Evolutionary conservation across 2,113 vertebrate genomes (phyloP), one percentile per base, ranked within the genome.

Genomic region (Atrichornis clamosus): DNA sequence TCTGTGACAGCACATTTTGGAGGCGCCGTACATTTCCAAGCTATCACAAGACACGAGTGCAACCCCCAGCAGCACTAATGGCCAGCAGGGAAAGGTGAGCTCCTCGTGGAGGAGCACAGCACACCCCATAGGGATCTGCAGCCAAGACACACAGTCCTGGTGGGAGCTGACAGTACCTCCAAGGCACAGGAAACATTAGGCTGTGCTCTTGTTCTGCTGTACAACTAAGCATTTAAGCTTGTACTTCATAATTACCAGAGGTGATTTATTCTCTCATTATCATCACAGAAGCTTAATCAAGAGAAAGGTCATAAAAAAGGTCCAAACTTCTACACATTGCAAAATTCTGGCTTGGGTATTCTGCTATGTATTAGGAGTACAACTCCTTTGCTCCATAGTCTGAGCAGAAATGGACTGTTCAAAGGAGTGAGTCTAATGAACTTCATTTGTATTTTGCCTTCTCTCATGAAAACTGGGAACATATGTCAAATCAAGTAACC

Each of bases 271-370:
- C 65, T 89, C 13, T 64, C 6, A 12, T 94, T 88, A 65, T 94
- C 53, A 95, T 90, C 79, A 94, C n/a, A 67, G 73, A 78, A 95
- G 65, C 73, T 82, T 92, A 79, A 95, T 82, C 77, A 90, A 87
- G 44, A 75, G 47, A 87, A 81, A 88, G 59, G 58, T 68, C 60
- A 79, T 58, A 52, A 75, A 75, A 79, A 89, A 68, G 50, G 56
- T 50, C 44, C 60, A 68, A 56, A 81, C 22, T 88, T 86, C n/a
- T 83, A 49, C 26, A 55, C 39, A 26, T 44, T 87, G 72, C 32
- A 55, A 53, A 84, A 85, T 9, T 50, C 52, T 95, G 76, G 22
- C 37, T 84, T 92, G 47, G 18, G 10, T 81, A 64, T 78, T 93
- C 64, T 89, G 35, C 28, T 82, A 7, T 0, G 0, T 42, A 60